Conservation (phyloP, 2,888 invertebrate genomes). For the Vanessa cardui region DNA sequence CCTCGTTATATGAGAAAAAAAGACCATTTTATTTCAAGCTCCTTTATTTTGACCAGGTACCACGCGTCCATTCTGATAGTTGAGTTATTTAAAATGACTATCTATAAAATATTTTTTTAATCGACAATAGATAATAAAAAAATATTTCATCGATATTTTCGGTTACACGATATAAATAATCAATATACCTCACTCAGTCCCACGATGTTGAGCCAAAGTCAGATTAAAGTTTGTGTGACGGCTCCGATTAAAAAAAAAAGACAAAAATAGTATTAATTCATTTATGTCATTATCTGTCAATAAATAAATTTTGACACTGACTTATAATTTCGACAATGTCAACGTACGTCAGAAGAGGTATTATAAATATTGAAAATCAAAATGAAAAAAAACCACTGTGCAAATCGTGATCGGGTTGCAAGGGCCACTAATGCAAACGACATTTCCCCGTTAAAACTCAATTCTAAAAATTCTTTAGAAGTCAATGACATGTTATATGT, state of each 20-base stretch:
- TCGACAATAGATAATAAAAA: slow-evolving; percentile 15
- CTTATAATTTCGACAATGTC: too few species aligned
- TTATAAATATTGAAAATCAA: too few species aligned
- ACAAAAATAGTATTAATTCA: background rate
- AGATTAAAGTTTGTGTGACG: too few species aligned
- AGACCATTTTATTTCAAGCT: slow-evolving; percentile 63
- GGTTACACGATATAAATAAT: slow-evolving; percentile 2
- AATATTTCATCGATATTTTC: slow-evolving; percentile 20
- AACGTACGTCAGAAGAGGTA: too few species aligned
- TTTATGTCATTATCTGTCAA: background rate
- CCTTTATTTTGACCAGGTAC: slow-evolving; percentile 76
- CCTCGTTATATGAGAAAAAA: slow-evolving; percentile 27
- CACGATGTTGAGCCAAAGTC: background rate
- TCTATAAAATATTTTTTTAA: slow-evolving; percentile 24
- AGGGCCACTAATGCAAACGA: too few species aligned
- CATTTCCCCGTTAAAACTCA: too few species aligned
- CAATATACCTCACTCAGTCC: background rate
- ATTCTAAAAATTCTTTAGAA: too few species aligned
- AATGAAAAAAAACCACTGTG: too few species aligned
- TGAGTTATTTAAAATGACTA: slow-evolving; percentile 12
- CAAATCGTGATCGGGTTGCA: too few species aligned
- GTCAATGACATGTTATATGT: too few species aligned
- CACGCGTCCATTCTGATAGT: slow-evolving; percentile 41
- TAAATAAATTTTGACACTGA: too few species aligned
- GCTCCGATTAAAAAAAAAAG: background rate